These are phyloP conservation scores for Dorcus parallelipipedus DNA, from an alignment of 2,888 invertebrate genomes.

Conservation along the genomic window DNA sequence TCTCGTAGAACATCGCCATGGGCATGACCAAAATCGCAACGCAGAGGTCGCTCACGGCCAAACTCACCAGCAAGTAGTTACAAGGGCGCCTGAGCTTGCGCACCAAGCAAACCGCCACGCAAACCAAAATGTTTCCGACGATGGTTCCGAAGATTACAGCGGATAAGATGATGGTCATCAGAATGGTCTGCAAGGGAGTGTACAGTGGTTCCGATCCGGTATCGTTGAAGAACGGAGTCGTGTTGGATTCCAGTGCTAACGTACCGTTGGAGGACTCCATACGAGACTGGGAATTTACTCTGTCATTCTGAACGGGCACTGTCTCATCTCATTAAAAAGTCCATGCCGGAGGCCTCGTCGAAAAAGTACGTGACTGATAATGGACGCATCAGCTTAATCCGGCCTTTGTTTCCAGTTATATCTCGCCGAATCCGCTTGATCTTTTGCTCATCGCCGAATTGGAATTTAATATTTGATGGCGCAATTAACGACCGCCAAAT, in stretches of 20 bases:
- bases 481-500: too few species aligned
- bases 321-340: too few species aligned
- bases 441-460: too few species aligned
- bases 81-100: slow-evolving; percentile 85
- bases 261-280: slow-evolving; percentile 47
- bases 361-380: too few species aligned
- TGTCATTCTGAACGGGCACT: too few species aligned
- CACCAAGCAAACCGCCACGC: slow-evolving; percentile 92
- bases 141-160: slow-evolving; percentile 77
- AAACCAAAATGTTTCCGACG: slow-evolving; percentile 89
- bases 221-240: slow-evolving; percentile 31
- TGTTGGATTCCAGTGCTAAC: slow-evolving; percentile 25
- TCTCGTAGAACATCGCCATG: slow-evolving; percentile 91
- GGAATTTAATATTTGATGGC: too few species aligned
- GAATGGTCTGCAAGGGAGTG: slow-evolving; percentile 54
- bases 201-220: slow-evolving; percentile 28
- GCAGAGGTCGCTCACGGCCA: slow-evolving; percentile 95
- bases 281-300: slow-evolving; percentile 30
- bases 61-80: slow-evolving; percentile 88
- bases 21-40: slow-evolving; percentile 97
- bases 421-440: too few species aligned
- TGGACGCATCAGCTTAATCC: too few species aligned
- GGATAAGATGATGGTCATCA: slow-evolving; percentile 70
- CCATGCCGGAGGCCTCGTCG: too few species aligned
- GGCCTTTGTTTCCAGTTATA: too few species aligned